Percentiles rank a stretch among this genome's conserved stretches.
These are phyloP conservation scores for Crotalus adamanteus DNA, from an alignment of 2,797 vertebrate species.

Conservation along the genomic window DNA sequence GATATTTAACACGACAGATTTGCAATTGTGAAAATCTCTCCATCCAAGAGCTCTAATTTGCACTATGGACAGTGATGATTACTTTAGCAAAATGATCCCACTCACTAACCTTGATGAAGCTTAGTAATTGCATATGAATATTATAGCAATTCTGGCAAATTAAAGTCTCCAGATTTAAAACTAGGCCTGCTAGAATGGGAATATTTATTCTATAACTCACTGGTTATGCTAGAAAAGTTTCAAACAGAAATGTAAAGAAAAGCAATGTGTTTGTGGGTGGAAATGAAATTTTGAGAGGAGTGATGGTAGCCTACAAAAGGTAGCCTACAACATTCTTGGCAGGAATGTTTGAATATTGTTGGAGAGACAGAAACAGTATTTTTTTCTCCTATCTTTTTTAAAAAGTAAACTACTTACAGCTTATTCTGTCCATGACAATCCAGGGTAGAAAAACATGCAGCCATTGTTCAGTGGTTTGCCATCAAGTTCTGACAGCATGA, in stretches of 20 bases:
- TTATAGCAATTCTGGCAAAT: slow-evolving; percentile 29
- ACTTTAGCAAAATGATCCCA: slow-evolving; percentile 58
- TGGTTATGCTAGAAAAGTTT: neutral
- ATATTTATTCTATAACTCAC: neutral
- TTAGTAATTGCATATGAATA: slow-evolving; percentile 53
- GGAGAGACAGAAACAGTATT: neutral
- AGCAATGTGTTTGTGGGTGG: neutral
- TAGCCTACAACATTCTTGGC: neutral
- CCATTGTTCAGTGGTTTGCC: neutral
- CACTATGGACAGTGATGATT: slow-evolving; percentile 61
- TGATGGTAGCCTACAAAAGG: neutral
- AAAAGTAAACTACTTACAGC: neutral
- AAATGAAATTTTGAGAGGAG: neutral
- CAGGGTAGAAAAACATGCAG: neutral
- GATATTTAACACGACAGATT: slow-evolving; percentile 64
- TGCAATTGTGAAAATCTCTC: slow-evolving; percentile 62
- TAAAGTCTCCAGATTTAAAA: slow-evolving; percentile 13
- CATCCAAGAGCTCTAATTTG: slow-evolving; percentile 63
- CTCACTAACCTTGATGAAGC: slow-evolving; percentile 60
- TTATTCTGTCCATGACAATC: neutral
- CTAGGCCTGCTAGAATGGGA: neutral
- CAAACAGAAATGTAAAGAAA: neutral
- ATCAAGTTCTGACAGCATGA: neutral
- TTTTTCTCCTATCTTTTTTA: neutral
- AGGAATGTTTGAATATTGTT: neutral